Evolutionary conservation across 2,888 invertebrate species (phyloP).

Genomic region (Globia sparganii): DNA sequence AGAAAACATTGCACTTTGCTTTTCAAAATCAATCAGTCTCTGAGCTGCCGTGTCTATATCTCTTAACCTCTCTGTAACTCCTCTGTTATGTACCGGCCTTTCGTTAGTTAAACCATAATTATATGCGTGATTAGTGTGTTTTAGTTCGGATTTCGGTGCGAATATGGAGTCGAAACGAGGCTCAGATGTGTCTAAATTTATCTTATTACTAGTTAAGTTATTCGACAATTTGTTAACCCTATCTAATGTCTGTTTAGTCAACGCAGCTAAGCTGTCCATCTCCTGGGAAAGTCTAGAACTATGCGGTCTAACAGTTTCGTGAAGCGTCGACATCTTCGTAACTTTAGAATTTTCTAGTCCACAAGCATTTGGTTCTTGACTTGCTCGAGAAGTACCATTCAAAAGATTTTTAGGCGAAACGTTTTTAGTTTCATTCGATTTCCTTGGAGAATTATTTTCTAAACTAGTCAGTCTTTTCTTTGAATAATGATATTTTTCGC

Average conservation of each 20-base stretch:
- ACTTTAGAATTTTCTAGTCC: slow-evolving; percentile 76
- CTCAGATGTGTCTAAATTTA: slow-evolving; percentile 83
- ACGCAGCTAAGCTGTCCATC: slow-evolving; percentile 92
- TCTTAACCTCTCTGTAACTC: slow-evolving; percentile 86
- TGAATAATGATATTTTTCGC: slow-evolving; percentile 89
- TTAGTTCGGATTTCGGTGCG: slow-evolving; percentile 81
- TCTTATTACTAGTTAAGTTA: slow-evolving; percentile 89
- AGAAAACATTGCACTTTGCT: slow-evolving; percentile 90
- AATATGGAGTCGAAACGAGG: slow-evolving; percentile 83
- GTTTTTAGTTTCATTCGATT: slow-evolving; percentile 82
- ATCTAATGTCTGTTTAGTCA: slow-evolving; percentile 92
- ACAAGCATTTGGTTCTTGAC: slow-evolving; percentile 76
- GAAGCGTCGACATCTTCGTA: slow-evolving; percentile 86
- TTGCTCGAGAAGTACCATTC: slow-evolving; percentile 76
- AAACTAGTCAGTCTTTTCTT: slow-evolving; percentile 91
- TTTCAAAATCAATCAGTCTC: slow-evolving; percentile 90
- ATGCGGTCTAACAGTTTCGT: slow-evolving; percentile 86
- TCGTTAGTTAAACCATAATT: slow-evolving; percentile 83
- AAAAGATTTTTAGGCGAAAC: slow-evolving; percentile 81
- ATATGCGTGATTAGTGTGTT: slow-evolving; percentile 79
- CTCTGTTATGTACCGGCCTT: slow-evolving; percentile 79
- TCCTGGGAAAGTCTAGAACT: slow-evolving; percentile 89
- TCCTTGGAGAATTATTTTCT: slow-evolving; percentile 87
- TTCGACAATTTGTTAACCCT: slow-evolving; percentile 92
- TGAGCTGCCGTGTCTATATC: slow-evolving; percentile 90